Percentiles rank a stretch among this genome's conserved stretches.
phyloP scores from a whole-genome alignment of 2,113 vertebrate species.

The Pteropus alecto region DNA sequence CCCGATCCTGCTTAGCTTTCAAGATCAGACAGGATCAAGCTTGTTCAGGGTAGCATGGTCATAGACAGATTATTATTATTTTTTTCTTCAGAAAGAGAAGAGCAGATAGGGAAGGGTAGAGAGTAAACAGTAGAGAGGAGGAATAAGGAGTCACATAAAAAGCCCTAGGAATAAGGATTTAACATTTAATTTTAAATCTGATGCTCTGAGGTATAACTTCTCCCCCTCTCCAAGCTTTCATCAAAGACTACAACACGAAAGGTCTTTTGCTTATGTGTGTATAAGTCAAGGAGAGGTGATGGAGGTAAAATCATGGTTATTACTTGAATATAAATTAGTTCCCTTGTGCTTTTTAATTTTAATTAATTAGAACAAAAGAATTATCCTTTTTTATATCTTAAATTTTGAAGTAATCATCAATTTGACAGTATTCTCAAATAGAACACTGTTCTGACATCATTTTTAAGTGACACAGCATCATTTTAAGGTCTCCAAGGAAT shows the following conservation, averaged over 20 bases:
- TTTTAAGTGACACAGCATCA: constrained; percentile 2
- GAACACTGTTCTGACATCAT: background rate
- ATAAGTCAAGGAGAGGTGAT: background rate
- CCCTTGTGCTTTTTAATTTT: background rate
- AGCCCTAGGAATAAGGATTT: background rate
- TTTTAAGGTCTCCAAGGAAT: constrained; percentile 8
- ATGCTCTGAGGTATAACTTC: background rate
- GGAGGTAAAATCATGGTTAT: background rate
- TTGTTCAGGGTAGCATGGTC: too few relatives aligned
- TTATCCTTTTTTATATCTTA: background rate
- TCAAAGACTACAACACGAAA: background rate
- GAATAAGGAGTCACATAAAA: background rate
- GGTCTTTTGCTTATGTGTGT: background rate
- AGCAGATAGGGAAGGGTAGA: background rate
- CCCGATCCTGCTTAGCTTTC: too few relatives aligned
- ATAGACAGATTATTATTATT: too few relatives aligned
- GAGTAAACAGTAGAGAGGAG: background rate
- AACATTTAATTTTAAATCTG: background rate
- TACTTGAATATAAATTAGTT: background rate
- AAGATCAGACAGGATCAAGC: too few relatives aligned
- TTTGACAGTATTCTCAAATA: background rate
- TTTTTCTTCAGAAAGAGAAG: background rate
- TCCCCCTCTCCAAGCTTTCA: background rate
- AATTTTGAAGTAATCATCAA: background rate
- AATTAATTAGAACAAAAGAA: constrained; percentile 7